Base-by-base conservation (phyloP, 2,888 invertebrate species). In the Apamea epomidion region DNA sequence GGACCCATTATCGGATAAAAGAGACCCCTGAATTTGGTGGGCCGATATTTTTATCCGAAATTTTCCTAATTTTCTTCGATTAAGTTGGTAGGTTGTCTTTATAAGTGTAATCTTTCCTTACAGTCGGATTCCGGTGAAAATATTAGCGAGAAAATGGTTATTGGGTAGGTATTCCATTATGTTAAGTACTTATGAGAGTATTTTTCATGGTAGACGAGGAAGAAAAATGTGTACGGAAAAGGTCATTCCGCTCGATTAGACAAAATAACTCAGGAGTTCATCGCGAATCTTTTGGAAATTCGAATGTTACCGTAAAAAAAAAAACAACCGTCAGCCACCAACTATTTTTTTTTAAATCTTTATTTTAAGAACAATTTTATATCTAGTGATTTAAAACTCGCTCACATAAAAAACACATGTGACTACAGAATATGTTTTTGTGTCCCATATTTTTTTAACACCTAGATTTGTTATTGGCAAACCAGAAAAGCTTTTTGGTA, bases 1-100 rank as follows among this genome's bases (percentile, higher is more conserved):
- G 67, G 68, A 68, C 25, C 84, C 79, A 80, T 84, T 84, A 86
- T 88, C 76, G 79, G 77, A 84, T 84, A 76, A 77, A 75, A 71
- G 37, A 51, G 65, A 16, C 60, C 68, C 67, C 60, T 65, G 29
- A 73, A 80, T 79, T 85, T 74, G 67, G 45, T 74, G 81, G 45
- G 54, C 45, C 62, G 68, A 81, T 76, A 78, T 82, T 82, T 54
- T 80, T 74, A 72, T 74, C 42, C 42, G 65, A 54, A 65, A 76
- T 71, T 76, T 70, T 62, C 45, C 29, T 12, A 80, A 80, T 74
- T 74, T 75, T 65, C 64, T 67, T 67, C 76, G 76, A 80, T 78
- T 75, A 77, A 78, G 14, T 68, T 18, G 51, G 70, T 73, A 51
- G 51, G 54, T 25, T 45, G 58, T 58, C 60, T 77, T 73, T 68